Evolutionary conservation across 2,797 vertebrate species (phyloP).

Genomic region (Gymnoscopelus braueri): DNA sequence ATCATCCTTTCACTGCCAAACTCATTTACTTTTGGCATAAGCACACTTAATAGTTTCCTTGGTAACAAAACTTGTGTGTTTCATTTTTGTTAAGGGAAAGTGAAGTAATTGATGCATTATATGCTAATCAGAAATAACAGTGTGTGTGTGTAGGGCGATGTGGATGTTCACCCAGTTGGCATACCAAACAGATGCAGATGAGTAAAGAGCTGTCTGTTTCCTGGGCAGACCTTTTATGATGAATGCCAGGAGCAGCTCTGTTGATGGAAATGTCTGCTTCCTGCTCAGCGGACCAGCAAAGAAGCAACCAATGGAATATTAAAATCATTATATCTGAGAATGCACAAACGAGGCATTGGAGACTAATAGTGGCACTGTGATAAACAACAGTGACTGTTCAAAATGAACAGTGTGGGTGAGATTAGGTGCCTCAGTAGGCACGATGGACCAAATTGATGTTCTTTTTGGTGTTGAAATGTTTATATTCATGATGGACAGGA

Average conservation of each 20-base stretch:
- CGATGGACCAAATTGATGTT: constrained; percentile 30
- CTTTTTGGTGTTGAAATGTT: constrained; percentile 8
- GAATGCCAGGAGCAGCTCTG: constrained; percentile 69
- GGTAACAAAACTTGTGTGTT: constrained; percentile 75
- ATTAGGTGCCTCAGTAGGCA: constrained; percentile 3
- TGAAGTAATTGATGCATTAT: constrained; percentile 82
- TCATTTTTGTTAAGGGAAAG: constrained; percentile 65
- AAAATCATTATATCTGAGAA: constrained; percentile 70
- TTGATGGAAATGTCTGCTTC: constrained; percentile 77
- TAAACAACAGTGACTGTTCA: constrained; percentile 48
- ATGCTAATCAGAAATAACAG: constrained; percentile 79
- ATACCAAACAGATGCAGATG: constrained; percentile 80
- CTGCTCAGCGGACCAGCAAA: constrained; percentile 76
- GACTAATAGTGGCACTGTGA: constrained; percentile 28
- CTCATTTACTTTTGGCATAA: constrained; percentile 66
- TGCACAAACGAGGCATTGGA: constrained; percentile 19
- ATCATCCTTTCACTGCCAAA: constrained; percentile 58
- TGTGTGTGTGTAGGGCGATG: constrained; percentile 65
- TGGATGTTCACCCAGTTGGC: constrained; percentile 70
- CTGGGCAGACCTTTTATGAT: constrained; percentile 77
- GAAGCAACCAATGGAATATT: constrained; percentile 73
- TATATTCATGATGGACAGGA: constrained; percentile 18
- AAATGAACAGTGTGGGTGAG: constrained; percentile 27
- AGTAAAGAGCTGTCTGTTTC: constrained; percentile 70
- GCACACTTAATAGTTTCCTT: constrained; percentile 73